Percentiles rank a stretch among this genome's conserved stretches.
Evolutionary conservation across 1,140 invertebrate genomes (phyloP).

Genomic region (Prorops nasuta): DNA sequence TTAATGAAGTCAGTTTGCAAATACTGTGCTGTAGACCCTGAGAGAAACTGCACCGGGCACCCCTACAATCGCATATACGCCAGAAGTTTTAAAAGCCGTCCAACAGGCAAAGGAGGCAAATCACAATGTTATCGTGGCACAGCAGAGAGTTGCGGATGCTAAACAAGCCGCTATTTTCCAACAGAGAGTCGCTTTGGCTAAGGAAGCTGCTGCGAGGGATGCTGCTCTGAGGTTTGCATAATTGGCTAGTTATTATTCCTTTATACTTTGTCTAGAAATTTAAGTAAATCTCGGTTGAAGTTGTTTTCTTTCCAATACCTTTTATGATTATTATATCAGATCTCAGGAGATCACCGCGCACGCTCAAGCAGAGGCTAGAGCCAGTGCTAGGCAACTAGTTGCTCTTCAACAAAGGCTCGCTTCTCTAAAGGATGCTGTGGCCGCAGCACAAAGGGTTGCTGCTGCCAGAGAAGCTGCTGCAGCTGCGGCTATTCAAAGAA

Average conservation of each 20-base stretch:
- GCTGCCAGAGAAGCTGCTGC: constrained; percentile 51
- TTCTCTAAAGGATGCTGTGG: constrained; percentile 49
- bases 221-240: constrained; percentile 35
- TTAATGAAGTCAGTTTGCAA: too few relatives aligned
- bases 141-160: constrained; percentile 46
- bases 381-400: constrained; percentile 47
- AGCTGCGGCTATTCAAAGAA: constrained; percentile 51
- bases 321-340: constrained; percentile 23
- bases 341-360: constrained; percentile 48
- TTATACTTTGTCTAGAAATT: not conserved
- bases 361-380: constrained; percentile 42
- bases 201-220: constrained; percentile 46
- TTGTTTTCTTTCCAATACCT: not conserved
- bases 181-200: constrained; percentile 49
- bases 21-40: constrained; percentile 34
- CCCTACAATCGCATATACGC: constrained; percentile 47
- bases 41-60: constrained; percentile 37
- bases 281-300: not conserved
- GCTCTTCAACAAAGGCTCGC: constrained; percentile 53
- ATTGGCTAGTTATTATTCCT: not conserved
- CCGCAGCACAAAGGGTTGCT: constrained; percentile 51
- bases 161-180: constrained; percentile 47
- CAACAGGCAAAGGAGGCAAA: constrained; percentile 53
- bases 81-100: constrained; percentile 45
- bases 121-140: constrained; percentile 46